phyloP scores from a whole-genome alignment of 1,140 invertebrate genomes.

The Patella vulgata region DNA sequence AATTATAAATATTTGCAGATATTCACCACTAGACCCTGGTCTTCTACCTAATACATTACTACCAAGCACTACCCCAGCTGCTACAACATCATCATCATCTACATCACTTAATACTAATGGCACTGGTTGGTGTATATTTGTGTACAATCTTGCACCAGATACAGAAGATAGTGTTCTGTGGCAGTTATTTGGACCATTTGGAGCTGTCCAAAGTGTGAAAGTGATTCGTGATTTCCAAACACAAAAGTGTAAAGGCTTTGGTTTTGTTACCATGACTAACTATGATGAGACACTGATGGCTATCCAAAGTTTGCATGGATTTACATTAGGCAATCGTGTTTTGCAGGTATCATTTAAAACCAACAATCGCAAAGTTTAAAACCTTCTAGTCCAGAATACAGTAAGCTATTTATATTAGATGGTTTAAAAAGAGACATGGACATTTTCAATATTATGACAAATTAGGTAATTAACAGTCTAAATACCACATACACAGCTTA shows the following conservation, averaged over 20 bases:
- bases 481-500: too few relatives aligned
- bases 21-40: constrained; percentile 59
- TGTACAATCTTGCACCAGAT: constrained; percentile 98
- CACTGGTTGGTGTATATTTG: constrained; percentile 93
- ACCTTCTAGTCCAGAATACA: too few relatives aligned
- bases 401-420: too few relatives aligned
- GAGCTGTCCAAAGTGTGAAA: constrained; percentile 98
- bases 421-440: too few relatives aligned
- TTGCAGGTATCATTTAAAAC: constrained; percentile 94
- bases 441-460: too few relatives aligned
- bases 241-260: constrained; percentile 99
- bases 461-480: too few relatives aligned
- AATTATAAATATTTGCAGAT: constrained; percentile 44
- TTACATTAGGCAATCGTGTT: constrained; percentile 95
- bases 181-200: constrained; percentile 99
- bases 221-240: constrained; percentile 94
- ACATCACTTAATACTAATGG: constrained; percentile 55
- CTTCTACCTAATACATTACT: constrained; percentile 44
- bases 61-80: constrained; percentile 46
- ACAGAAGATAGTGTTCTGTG: constrained; percentile 98
- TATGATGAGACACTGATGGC: constrained; percentile 98
- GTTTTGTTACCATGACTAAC: constrained; percentile 99
- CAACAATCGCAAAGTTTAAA: constrained; percentile 67
- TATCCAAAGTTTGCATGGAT: constrained; percentile 97
- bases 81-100: constrained; percentile 42